A percentile compares a stretch with the other conserved stretches of the same genome.
Conservation (phyloP, 2,113 vertebrate species). For the Sphaerodactylus townsendi region DNA sequence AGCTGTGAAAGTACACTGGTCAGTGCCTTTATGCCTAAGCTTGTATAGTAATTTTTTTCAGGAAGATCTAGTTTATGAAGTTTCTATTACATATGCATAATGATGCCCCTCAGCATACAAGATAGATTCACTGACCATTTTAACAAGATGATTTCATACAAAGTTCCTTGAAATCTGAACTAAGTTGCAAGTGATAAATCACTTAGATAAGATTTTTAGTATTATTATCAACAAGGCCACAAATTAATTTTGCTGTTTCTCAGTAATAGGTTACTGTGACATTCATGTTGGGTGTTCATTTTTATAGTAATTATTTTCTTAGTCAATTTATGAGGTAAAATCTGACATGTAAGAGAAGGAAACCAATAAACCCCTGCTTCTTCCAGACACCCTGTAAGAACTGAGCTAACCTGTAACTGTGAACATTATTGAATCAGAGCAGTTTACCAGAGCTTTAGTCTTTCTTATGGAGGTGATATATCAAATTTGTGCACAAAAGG, state of each 20-base stretch:
- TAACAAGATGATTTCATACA: constrained; percentile 21
- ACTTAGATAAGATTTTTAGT: constrained; percentile 23
- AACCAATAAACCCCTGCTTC: background rate
- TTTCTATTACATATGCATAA: background rate
- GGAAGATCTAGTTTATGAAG: background rate
- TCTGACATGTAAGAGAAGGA: background rate
- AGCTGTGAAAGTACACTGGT: background rate
- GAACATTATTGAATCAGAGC: background rate
- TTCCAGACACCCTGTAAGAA: background rate
- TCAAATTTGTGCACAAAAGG: background rate
- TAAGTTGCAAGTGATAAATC: constrained; percentile 11
- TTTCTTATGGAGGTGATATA: background rate
- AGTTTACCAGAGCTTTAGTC: background rate
- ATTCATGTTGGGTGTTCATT: background rate
- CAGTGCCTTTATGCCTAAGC: background rate
- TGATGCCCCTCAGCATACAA: constrained; percentile 1
- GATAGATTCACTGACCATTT: constrained; percentile 13
- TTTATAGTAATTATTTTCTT: background rate
- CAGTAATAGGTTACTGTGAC: background rate
- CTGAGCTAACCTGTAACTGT: background rate
- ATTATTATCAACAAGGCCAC: constrained; percentile 15
- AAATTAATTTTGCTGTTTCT: constrained; percentile 36
- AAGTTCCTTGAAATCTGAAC: constrained; percentile 3
- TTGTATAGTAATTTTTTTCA: constrained; percentile 26
- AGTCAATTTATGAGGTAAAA: background rate